Conservation (phyloP, 2,113 vertebrate species). For the Gymnobelideus leadbeateri region DNA sequence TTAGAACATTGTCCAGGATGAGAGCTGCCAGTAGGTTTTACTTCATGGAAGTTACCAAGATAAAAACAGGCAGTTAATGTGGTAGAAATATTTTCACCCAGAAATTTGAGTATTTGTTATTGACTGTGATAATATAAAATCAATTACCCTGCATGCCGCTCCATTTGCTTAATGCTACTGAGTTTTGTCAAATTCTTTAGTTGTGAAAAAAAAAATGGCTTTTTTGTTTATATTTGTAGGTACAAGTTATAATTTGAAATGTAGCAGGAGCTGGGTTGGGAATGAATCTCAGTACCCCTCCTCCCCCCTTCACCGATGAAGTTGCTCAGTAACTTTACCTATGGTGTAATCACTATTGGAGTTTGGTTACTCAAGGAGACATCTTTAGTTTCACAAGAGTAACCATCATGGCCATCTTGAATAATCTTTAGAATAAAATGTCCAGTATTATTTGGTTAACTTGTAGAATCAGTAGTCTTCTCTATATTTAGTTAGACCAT, state of each 20-base stretch:
- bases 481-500: neutral
- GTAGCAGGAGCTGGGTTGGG: rapidly evolving
- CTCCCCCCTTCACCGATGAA: neutral
- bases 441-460: neutral
- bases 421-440: constrained; percentile 38
- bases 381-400: constrained; percentile 70
- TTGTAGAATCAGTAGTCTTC: constrained; percentile 13
- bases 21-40: neutral
- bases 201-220: neutral
- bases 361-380: constrained; percentile 60
- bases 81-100: constrained; percentile 46
- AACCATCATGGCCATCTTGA: constrained; percentile 64
- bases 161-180: constrained; percentile 26
- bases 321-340: constrained; percentile 38
- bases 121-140: neutral
- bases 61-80: neutral
- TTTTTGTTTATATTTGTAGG: constrained; percentile 31
- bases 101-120: constrained; percentile 56
- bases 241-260: neutral
- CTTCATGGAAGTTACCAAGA: neutral
- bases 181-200: constrained; percentile 55
- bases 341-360: constrained; percentile 39
- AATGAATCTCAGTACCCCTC: neutral
- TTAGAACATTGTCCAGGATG: neutral
- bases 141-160: neutral